These are phyloP conservation scores for Caenorhabditis virilis DNA, from an alignment of 2,888 invertebrate genomes.

Conservation along the genomic window DNA sequence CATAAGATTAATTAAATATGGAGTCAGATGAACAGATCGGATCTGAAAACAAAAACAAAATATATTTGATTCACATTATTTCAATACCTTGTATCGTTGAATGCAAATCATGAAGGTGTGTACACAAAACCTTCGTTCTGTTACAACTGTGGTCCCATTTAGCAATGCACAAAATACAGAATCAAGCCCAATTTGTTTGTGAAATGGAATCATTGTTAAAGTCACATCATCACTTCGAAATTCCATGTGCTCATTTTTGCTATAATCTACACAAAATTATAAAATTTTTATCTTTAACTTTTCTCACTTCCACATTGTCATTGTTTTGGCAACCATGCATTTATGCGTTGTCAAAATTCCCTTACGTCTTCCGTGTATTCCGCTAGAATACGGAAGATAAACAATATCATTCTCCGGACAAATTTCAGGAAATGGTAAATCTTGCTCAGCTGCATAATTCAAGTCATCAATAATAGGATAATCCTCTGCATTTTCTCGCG, in stretches of 20 bases:
- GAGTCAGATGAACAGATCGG: constrained; percentile 25
- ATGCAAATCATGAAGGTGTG: constrained; percentile 36
- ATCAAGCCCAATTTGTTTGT: constrained; percentile 33
- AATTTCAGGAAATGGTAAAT: constrained; percentile 25
- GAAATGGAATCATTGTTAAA: constrained; percentile 36
- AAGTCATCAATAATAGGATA: constrained; percentile 31
- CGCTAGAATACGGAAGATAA: constrained; percentile 38
- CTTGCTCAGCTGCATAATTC: constrained; percentile 14
- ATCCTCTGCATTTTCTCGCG: constrained; percentile 16
- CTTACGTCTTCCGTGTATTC: constrained; percentile 41
- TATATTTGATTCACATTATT: too few species aligned
- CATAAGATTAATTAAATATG: constrained; percentile 34
- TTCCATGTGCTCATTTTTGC: constrained; percentile 15
- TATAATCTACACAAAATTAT: constrained; percentile 13
- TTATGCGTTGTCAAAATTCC: constrained; percentile 31
- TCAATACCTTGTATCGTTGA: constrained; percentile 33
- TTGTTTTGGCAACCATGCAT: constrained; percentile 31
- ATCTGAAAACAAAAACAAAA: constrained; percentile 11
- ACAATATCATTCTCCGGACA: constrained; percentile 39
- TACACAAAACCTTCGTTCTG: constrained; percentile 28
- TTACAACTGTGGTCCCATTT: constrained; percentile 28
- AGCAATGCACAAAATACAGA: constrained; percentile 21
- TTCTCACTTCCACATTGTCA: constrained; percentile 35
- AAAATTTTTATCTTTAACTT: too few species aligned
- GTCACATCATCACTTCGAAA: constrained; percentile 20